phyloP scores from a whole-genome alignment of 1,140 invertebrate species.

The Zaprionus nigranus region DNA sequence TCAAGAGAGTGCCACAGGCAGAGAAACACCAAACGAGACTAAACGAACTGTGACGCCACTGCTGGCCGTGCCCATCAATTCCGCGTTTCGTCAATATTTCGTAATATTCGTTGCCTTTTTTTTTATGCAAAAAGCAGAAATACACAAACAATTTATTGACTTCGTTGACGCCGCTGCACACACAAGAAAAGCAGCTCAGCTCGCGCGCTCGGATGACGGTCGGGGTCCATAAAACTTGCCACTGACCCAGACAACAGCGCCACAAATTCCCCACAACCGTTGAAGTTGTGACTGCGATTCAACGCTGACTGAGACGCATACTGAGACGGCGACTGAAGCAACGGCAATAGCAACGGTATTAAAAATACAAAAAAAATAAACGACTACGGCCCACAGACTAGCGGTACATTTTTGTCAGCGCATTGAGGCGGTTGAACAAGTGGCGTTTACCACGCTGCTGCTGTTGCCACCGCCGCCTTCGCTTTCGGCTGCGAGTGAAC shows the following conservation, averaged over 20 bases:
- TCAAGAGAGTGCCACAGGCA: slow-evolving; percentile 18
- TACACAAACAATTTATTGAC: slow-evolving; percentile 52
- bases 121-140: slow-evolving; percentile 60
- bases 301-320: slow-evolving; percentile 34
- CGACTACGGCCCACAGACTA: slow-evolving; percentile 39
- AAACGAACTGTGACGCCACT: slow-evolving; percentile 36
- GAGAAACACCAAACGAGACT: neutral
- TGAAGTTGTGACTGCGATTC: slow-evolving; percentile 34
- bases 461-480: neutral
- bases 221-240: slow-evolving; percentile 58
- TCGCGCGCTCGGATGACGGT: slow-evolving; percentile 10
- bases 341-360: slow-evolving; percentile 42
- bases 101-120: slow-evolving; percentile 46
- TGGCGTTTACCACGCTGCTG: slow-evolving; percentile 29
- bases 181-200: neutral
- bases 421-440: slow-evolving; percentile 55
- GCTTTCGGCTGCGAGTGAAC: slow-evolving; percentile 20
- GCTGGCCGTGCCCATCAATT: slow-evolving; percentile 53
- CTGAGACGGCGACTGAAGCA: slow-evolving; percentile 36
- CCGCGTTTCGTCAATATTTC: slow-evolving; percentile 60
- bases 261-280: slow-evolving; percentile 64
- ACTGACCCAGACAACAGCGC: slow-evolving; percentile 72
- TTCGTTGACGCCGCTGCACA: slow-evolving; percentile 40
- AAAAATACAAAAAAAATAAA: slow-evolving; percentile 38
- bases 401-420: slow-evolving; percentile 76